Evolutionary conservation across 2,797 vertebrate genomes (phyloP).

Genomic region (Remorina albescens): DNA sequence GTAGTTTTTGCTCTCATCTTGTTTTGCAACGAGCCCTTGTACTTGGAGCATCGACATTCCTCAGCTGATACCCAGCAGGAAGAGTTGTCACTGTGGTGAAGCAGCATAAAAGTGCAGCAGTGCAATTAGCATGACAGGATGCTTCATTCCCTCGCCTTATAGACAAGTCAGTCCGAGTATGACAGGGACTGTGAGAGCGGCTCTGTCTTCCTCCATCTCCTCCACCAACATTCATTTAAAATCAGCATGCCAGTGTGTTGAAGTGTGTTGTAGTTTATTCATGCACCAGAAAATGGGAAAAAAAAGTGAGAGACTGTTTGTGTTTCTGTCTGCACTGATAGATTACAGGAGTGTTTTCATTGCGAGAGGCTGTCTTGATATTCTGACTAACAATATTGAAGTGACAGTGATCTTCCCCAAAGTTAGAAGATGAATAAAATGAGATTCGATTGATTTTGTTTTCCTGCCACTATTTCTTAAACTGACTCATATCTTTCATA

Average conservation of each 20-base stretch:
- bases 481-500: neutral
- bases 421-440: too few relatives aligned
- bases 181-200: slow-evolving; percentile 36
- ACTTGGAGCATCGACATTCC: slow-evolving; percentile 28
- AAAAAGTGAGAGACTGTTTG: neutral
- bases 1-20: neutral
- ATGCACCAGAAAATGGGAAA: slow-evolving; percentile 14
- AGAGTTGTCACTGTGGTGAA: slow-evolving; percentile 42
- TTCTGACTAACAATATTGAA: neutral
- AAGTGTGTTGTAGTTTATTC: neutral
- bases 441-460: too few relatives aligned
- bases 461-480: neutral
- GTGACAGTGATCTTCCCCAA: neutral
- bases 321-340: neutral
- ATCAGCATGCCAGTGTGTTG: slow-evolving; percentile 23
- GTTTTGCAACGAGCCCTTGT: slow-evolving; percentile 25
- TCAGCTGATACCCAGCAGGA: slow-evolving; percentile 28
- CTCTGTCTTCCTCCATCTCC: slow-evolving; percentile 27
- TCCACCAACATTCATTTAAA: slow-evolving; percentile 31
- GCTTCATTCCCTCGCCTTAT: slow-evolving; percentile 47
- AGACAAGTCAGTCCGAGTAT: slow-evolving; percentile 33
- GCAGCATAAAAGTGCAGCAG: slow-evolving; percentile 45
- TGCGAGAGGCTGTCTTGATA: neutral
- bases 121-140: slow-evolving; percentile 63
- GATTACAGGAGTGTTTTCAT: neutral